phyloP scores from a whole-genome alignment of 1,140 invertebrate species.

The Saccostrea echinata region DNA sequence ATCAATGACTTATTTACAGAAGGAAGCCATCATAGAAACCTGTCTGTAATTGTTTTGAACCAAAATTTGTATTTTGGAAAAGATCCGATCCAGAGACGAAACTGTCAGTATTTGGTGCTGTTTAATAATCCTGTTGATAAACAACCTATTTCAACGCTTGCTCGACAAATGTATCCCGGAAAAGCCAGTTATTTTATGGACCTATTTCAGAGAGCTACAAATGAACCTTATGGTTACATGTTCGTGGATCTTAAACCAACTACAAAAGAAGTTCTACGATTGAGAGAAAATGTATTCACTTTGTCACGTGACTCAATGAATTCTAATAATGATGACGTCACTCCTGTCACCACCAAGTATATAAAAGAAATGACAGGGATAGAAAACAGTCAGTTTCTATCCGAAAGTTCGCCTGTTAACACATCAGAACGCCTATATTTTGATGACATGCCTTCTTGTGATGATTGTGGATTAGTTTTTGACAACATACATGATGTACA shows the following conservation, averaged over 20 bases:
- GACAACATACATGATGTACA: conserved; percentile 53
- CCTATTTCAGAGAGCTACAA: too few relatives aligned
- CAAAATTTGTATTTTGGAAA: too few relatives aligned
- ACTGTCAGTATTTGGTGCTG: too few relatives aligned
- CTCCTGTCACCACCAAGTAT: neutral
- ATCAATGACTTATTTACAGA: conserved; percentile 51
- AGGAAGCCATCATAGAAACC: conserved; percentile 52
- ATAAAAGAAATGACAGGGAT: neutral
- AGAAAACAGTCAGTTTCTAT: too few relatives aligned
- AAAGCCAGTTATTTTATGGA: conserved; percentile 25
- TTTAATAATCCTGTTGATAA: too few relatives aligned
- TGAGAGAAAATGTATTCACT: too few relatives aligned
- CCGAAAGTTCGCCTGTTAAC: neutral
- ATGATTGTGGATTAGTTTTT: conserved; percentile 48
- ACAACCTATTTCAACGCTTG: too few relatives aligned
- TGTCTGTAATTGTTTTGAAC: conserved; percentile 48
- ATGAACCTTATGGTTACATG: too few relatives aligned
- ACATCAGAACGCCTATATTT: neutral
- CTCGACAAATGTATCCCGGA: too few relatives aligned
- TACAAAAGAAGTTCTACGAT: too few relatives aligned
- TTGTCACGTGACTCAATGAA: neutral
- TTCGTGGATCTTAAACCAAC: too few relatives aligned
- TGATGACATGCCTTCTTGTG: conserved; percentile 47
- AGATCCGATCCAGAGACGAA: too few relatives aligned
- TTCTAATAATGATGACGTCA: conserved; percentile 6